Base-by-base conservation (phyloP, 2,113 vertebrate species). In the Lontra canadensis region DNA sequence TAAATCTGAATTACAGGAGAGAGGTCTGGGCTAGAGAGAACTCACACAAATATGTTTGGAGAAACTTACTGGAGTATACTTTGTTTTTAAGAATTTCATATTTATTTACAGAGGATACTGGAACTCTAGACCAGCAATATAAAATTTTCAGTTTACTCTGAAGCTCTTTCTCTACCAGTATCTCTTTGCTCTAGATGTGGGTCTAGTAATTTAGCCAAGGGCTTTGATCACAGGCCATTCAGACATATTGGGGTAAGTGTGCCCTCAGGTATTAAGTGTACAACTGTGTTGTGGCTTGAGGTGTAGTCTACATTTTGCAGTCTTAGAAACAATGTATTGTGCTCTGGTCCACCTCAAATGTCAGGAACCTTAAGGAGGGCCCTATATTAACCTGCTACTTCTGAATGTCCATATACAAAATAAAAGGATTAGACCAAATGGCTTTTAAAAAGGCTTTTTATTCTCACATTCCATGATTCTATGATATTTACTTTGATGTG, bases 61-160 rank as follows among this genome's bases (percentile, higher is more conserved):
- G 42, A 65, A 80, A 90, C 13, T 81, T 84, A 29, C 15, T 55
- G 49, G 6, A 52, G 3, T 71, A 85, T 61, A 13, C 15, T 96
- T 7, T 83, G 2, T 65, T 80, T 91, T 95, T 79, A 98, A 47
- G 17, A 44, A 59, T 81, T 71, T 85, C 13, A 18, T 90, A 52
- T 92, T 94, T 95, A 85, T 71, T 88, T 94, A 81, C 9, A 36
- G 74, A 92, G 84, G 39, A 31, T 74, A n/a, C n/a, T 73, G 29
- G 78, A 82, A 83, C 36, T 87, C 25, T 74, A 76, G 34, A 25
- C 20, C 10, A 90, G 36, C 11, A 42, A 71, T 21, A 82, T 14
- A 84, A 84, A 36, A 7, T 17, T 69, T 74, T 47, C 26, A 61
- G n/a, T 86, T 90, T 92, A 69, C 87, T 71, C 52, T 80, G 74